phyloP scores from a whole-genome alignment of 2,113 vertebrate genomes.

The Phaethornis superciliosus region DNA sequence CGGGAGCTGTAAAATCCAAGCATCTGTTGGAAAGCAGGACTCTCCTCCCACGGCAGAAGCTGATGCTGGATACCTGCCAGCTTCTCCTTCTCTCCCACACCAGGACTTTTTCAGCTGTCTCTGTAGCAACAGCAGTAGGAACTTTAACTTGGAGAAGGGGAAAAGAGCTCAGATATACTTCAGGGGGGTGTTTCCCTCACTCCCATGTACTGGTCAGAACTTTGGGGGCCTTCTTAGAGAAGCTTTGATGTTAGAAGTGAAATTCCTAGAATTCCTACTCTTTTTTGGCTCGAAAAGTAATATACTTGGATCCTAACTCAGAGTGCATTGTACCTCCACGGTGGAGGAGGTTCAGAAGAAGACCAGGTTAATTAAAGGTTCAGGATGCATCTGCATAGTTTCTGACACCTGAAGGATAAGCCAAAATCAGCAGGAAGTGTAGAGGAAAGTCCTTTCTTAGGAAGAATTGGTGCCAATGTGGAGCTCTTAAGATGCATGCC shows the following conservation, averaged over 20 bases:
- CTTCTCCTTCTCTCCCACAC: conserved; percentile 24
- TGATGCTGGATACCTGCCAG: conserved; percentile 49
- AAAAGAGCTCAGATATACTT: not conserved
- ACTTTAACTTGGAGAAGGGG: not conserved
- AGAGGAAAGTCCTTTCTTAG: not conserved
- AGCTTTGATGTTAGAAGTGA: not conserved
- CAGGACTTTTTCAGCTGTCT: conserved; percentile 25
- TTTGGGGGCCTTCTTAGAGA: not conserved
- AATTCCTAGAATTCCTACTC: not conserved
- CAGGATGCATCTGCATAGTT: not conserved
- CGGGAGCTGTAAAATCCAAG: conserved; percentile 1
- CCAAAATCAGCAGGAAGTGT: not conserved
- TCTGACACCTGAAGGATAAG: not conserved
- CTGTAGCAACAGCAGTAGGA: conserved; percentile 2
- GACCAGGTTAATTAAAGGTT: not conserved
- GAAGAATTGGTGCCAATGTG: not conserved
- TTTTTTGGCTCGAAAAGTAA: rapidly evolving
- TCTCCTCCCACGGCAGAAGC: not conserved
- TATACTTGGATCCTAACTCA: not conserved
- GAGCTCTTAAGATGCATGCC: rapidly evolving
- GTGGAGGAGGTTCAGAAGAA: not conserved
- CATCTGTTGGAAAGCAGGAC: conserved; percentile 42
- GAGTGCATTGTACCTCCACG: not conserved
- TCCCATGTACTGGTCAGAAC: not conserved
- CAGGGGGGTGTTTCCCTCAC: not conserved